Base-by-base conservation (phyloP, 2,888 invertebrate species). In the Apotomis betuletana region DNA sequence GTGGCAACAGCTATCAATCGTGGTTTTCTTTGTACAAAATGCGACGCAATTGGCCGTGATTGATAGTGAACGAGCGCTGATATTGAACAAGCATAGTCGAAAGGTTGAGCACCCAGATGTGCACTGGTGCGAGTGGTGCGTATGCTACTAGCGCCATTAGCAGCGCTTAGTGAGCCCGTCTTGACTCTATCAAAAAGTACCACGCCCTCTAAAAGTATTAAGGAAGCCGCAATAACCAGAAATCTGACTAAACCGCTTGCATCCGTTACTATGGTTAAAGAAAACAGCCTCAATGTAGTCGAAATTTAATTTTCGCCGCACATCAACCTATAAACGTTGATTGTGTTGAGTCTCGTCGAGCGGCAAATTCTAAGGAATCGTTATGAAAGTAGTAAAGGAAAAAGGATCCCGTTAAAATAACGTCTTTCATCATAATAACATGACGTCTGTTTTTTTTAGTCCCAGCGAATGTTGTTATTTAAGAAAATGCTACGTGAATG, bases 261-360 rank as follows among this genome's bases (percentile, higher is more conserved):
- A 55, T 65, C 13, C 60, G 54, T 60, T 65, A 38, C 59, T 36
- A 52, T 51, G 27, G 9, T 10, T 12, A 15, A 67, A 74, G 36
- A 65, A 62, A 58, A 67, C 36, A 15, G 63, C 52, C 67, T 68
- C 58, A 63, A 68, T 68, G 63, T 68, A 61, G 62, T 63, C 61
- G 63, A 76, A 77, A 78, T 75, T 77, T 78, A 78, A 78, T 79
- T 79, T 79, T 78, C 77, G 67, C 74, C 67, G 75, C 75, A 79
- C 80, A 78, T 78, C 77, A 77, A 73, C 75, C 75, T 79, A 77
- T 80, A 81, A 80, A 80, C 80, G 78, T 76, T 80, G 81, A 81
- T 81, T 81, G 79, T 77, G 74, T 73, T 73, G 74, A 75, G 77
- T 76, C 75, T 75, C 75, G 74, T 75, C 73, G 63, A 76, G 75